Evolutionary conservation across 2,113 vertebrate genomes (phyloP).

Genomic region (Onychostruthus taczanowskii): DNA sequence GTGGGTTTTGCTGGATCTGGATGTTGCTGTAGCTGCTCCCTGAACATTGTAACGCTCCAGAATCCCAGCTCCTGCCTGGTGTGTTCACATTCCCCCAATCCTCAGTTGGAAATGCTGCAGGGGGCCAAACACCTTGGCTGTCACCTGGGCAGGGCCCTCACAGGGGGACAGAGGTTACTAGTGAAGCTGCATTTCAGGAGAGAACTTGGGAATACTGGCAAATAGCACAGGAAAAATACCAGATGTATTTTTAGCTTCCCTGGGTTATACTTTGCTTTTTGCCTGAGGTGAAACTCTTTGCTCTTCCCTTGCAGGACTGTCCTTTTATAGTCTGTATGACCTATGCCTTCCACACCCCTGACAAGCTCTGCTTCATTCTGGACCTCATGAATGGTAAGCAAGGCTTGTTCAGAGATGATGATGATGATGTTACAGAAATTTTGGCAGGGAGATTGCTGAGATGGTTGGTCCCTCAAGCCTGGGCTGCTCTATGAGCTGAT

Average conservation of each 20-base stretch:
- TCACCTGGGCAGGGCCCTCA: neutral
- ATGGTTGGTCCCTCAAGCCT: neutral
- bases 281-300: neutral
- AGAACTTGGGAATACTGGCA: neutral
- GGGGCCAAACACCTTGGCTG: neutral
- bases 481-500: neutral
- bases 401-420: neutral
- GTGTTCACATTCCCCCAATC: neutral
- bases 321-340: slow-evolving; percentile 99
- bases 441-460: neutral
- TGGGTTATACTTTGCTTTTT: neutral
- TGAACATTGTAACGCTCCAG: rapidly evolving
- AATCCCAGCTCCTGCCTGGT: neutral
- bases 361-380: slow-evolving; percentile 98
- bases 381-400: slow-evolving; percentile 96
- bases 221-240: neutral
- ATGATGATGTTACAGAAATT: neutral
- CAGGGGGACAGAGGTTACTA: neutral
- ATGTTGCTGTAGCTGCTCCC: neutral
- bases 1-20: neutral
- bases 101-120: neutral
- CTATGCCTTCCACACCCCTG: slow-evolving; percentile 97
- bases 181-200: neutral
- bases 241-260: neutral
- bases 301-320: slow-evolving; percentile 82